A percentile compares a stretch with the other conserved stretches of the same genome.
phyloP scores from a whole-genome alignment of 2,888 invertebrate genomes.

The Mesochorus sp. region DNA sequence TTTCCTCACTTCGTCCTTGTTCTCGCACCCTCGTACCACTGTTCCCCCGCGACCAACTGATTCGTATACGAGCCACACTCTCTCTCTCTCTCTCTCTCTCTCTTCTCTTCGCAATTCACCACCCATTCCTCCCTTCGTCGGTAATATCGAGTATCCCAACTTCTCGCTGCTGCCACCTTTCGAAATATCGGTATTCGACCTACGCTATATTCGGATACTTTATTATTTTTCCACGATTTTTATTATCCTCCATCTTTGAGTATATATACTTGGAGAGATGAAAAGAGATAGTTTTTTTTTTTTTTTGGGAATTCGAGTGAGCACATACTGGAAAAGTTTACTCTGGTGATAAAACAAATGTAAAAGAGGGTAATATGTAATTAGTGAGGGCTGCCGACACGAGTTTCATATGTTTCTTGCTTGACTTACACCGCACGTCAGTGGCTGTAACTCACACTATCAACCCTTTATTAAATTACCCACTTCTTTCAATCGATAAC shows the following conservation, averaged over 20 bases:
- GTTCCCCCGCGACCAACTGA: conserved; percentile 5
- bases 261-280: too few relatives aligned
- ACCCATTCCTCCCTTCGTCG: not conserved
- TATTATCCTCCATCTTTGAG: conserved; percentile 20
- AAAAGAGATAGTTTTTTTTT: too few relatives aligned
- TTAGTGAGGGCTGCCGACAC: too few relatives aligned
- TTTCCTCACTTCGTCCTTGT: conserved; percentile 11
- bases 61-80: conserved; percentile 29
- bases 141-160: not conserved
- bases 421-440: too few relatives aligned
- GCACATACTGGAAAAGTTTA: too few relatives aligned
- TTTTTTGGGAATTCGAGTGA: too few relatives aligned
- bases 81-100: not conserved
- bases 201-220: conserved; percentile 15
- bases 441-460: too few relatives aligned
- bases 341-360: too few relatives aligned
- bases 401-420: too few relatives aligned
- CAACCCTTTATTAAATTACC: not conserved
- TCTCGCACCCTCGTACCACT: conserved; percentile 16
- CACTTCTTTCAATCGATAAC: not conserved
- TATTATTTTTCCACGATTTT: conserved; percentile 1
- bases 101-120: not conserved
- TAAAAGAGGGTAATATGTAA: too few relatives aligned
- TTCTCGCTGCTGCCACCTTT: conserved; percentile 6
- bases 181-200: conserved; percentile 25